Conservation (phyloP, 2,797 vertebrate genomes). For the Acridotheres tristis region DNA sequence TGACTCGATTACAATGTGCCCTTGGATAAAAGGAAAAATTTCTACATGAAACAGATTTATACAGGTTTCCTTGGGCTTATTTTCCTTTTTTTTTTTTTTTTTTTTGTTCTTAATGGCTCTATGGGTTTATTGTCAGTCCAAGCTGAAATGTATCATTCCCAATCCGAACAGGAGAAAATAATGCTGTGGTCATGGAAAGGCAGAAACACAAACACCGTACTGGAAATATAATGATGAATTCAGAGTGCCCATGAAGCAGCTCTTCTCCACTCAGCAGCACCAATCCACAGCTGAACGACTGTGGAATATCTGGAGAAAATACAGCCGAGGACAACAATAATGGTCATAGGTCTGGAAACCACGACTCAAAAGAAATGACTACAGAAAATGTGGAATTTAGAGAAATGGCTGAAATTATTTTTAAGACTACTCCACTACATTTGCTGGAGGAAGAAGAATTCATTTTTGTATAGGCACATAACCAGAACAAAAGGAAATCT, state of each 20-base stretch:
- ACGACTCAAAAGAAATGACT: neutral
- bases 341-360: neutral
- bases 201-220: neutral
- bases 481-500: neutral
- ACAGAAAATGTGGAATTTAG: neutral
- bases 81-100: neutral
- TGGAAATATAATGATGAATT: neutral
- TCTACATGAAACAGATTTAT: neutral
- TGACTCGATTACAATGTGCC: neutral
- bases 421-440: neutral
- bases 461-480: neutral
- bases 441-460: neutral
- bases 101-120: neutral
- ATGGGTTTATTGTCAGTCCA: neutral
- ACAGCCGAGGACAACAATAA: neutral
- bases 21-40: neutral
- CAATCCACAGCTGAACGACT: neutral
- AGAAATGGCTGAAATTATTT: neutral
- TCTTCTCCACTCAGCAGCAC: neutral
- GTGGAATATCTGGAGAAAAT: neutral
- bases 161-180: neutral
- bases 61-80: neutral
- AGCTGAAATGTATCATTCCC: neutral
- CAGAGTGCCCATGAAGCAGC: neutral
- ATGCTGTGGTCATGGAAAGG: neutral